Evolutionary conservation across 2,888 invertebrate genomes (phyloP), one percentile per base, ranked within the genome.

Genomic region (Apantesis nais): DNA sequence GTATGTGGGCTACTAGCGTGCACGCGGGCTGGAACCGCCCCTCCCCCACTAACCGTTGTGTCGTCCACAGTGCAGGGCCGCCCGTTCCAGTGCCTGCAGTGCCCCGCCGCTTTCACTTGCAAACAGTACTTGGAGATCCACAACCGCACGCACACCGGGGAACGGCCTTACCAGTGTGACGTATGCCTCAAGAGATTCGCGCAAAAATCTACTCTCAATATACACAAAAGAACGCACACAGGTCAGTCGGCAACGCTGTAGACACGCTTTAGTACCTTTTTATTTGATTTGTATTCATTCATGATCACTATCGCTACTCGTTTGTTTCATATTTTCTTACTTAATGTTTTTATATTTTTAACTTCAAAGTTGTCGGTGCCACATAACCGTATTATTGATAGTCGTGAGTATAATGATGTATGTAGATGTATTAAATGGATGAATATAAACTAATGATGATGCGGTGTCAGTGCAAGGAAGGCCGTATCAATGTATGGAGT

Each of bases 141-240:
- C 91, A 95, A 94, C 88, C 94, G 95, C 88, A 95, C 95, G 85
- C 95, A 95, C 91, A 95, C 95, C 78, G 95, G 95, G 83, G 95
- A 95, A 89, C 92, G 95, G 70, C 95, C 95, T 78, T 96, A 95
- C 90, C 95, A 97, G 91, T 97, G 97, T 90, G 97, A 97, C 89
- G 95, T 97, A 77, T 97, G 97, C 90, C 96, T 97, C 89, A 97
- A 97, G 93, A 95, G 97, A 88, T 97, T 97, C 94, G 97, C 97
- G 82, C 97, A 97, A 94, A 97, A 97, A 91, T 97, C 97, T 82
- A 97, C 97, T 84, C 95, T 97, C 84, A 97, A 97, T 90, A 97
- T 97, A 85, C 97, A 97, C 94, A 97, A 97, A 93, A 94, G 97
- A 88, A 97, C 97, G 84, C 97, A 97, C 93, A 97, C 97, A 86